These are phyloP conservation scores for Tetragonisca angustula DNA, from an alignment of 2,888 invertebrate genomes.

Conservation along the genomic window DNA sequence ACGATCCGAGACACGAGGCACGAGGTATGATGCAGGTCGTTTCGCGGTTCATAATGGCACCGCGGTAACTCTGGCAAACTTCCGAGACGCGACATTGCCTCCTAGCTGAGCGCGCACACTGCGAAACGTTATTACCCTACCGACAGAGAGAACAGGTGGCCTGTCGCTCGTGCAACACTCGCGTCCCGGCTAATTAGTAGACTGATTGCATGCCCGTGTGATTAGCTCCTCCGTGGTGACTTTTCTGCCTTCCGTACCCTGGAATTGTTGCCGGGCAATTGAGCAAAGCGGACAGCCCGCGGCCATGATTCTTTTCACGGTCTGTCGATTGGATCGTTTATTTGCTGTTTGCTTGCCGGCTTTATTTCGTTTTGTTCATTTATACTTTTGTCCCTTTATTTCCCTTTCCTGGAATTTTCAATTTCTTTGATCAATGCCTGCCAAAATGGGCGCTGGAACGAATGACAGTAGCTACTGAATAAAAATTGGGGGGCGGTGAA, in stretches of 20 bases:
- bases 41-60: constrained; percentile 61
- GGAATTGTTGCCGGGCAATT: constrained; percentile 23
- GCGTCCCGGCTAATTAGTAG: constrained; percentile 59
- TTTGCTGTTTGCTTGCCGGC: too few relatives aligned
- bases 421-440: background rate
- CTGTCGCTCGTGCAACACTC: constrained; percentile 46
- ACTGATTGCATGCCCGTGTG: constrained; percentile 55
- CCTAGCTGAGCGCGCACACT: constrained; percentile 8
- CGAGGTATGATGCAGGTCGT: constrained; percentile 55
- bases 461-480: too few relatives aligned
- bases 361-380: background rate
- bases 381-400: background rate
- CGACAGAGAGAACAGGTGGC: constrained; percentile 42
- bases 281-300: background rate
- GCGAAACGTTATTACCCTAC: constrained; percentile 50
- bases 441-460: too few relatives aligned
- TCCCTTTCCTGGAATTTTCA: background rate
- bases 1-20: constrained; percentile 45
- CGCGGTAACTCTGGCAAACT: constrained; percentile 37
- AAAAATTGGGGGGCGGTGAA: too few relatives aligned
- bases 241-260: constrained; percentile 1
- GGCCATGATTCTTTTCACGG: background rate
- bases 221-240: constrained; percentile 38
- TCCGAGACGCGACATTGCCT: constrained; percentile 57
- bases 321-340: background rate